A percentile compares a stretch with the other conserved stretches of the same genome.
These are phyloP conservation scores for Etheostoma cragini DNA, from an alignment of 2,113 vertebrate species.

Conservation along the genomic window DNA sequence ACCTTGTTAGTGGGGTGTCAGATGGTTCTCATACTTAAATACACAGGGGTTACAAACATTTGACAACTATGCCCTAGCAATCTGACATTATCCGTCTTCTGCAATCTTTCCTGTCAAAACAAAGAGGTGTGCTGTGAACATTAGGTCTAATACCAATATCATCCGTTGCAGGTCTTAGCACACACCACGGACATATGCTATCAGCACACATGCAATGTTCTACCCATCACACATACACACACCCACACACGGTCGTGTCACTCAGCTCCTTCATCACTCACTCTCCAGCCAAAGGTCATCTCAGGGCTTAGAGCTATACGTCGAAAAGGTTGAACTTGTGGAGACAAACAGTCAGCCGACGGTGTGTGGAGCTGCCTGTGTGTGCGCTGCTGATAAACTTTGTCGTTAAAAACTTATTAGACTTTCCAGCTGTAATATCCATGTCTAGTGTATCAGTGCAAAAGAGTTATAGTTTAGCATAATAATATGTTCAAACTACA, in stretches of 20 bases:
- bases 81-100: background rate
- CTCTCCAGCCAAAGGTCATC: slow-evolving; percentile 28
- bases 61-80: background rate
- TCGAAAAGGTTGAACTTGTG: slow-evolving; percentile 34
- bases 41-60: background rate
- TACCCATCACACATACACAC: background rate
- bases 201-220: background rate
- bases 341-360: slow-evolving; percentile 22
- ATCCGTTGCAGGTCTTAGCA: slow-evolving; percentile 24
- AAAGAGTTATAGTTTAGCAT: background rate
- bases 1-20: background rate
- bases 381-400: slow-evolving; percentile 38
- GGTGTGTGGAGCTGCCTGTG: slow-evolving; percentile 5
- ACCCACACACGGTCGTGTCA: background rate
- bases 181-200: background rate
- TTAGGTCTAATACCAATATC: background rate
- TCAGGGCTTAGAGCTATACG: slow-evolving; percentile 16
- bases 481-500: background rate
- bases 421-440: slow-evolving; percentile 3
- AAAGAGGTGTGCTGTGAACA: slow-evolving; percentile 33
- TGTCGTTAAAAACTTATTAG: background rate
- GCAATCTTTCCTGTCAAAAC: slow-evolving; percentile 48
- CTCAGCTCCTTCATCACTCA: slow-evolving; percentile 29
- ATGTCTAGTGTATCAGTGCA: background rate
- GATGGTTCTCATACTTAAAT: background rate